Base-by-base conservation (phyloP, 2,113 vertebrate species). In the Zonotrichia leucophrys region DNA sequence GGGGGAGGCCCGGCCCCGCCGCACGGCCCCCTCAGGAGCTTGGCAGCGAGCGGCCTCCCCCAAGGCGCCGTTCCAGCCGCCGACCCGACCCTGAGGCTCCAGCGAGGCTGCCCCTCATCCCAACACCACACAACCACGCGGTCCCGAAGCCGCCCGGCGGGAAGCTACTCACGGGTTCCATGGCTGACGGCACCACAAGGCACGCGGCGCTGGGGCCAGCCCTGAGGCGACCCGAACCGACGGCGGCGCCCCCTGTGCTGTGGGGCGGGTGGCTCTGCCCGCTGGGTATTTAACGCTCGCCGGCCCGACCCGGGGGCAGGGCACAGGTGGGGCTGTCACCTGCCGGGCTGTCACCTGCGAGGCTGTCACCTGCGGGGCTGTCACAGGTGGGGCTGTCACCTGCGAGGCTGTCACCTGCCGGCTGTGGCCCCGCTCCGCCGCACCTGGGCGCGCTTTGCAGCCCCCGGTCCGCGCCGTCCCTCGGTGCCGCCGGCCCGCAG, bases 401-500 rank as follows among this genome's bases (percentile, higher is more conserved):
- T 27, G 28, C 30, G 19, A 30, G 28, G 18, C 10, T 74, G 52
- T 15, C 22, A 11, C 52, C 64, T 30, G 64, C 23, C 44, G 15
- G 58, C 72, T 66, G 82, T 76, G 30, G 59, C 64, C 81, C 52
- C 16, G 22, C 88, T 73, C 80, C 80, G 21, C 47, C 68, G 12
- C 96, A 96, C 89, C 95, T 95, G 95, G 63, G 23, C 59, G 35
- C 64, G 10, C 41, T 82, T 85, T 35, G 90, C 64, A 21, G 74
- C 18, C 22, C 17, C 27, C 23, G 14, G 28, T 10, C 11, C 30
- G 35, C 14, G 14, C 30, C 19, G 53, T 41, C 35, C 41, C 11
- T 15, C 24, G 14, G 31, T 14, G 55, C 55, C 12, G 35, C 44
- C 10, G 53, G 5, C 69, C 41, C 41, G 41, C 41, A 16, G 49